A percentile compares a stretch with the other conserved stretches of the same genome.
phyloP scores from a whole-genome alignment of 2,888 invertebrate genomes.

The Tupiocoris notatus region DNA sequence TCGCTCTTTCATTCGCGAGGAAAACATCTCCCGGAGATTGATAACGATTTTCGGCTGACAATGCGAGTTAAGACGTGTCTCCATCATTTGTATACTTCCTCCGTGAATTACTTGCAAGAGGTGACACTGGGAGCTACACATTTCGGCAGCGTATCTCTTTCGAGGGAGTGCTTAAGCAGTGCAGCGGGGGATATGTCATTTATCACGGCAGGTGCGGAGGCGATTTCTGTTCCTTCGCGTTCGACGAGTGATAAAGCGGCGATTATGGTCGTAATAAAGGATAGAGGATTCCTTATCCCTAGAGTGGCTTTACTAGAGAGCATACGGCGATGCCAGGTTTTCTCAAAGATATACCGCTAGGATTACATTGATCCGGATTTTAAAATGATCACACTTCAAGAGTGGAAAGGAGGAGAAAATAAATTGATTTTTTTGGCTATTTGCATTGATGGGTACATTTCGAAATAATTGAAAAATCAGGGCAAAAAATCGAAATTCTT shows the following conservation, averaged over 20 bases:
- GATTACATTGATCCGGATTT: too few relatives aligned
- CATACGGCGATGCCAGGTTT: too few relatives aligned
- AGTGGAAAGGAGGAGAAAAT: too few relatives aligned
- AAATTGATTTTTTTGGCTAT: too few relatives aligned
- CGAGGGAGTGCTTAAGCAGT: neutral
- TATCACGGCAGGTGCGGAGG: neutral
- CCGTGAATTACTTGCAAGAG: neutral
- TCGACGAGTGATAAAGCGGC: neutral
- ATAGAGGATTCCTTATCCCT: neutral
- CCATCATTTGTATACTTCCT: neutral
- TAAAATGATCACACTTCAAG: too few relatives aligned
- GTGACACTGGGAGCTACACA: neutral
- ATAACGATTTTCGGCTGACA: neutral
- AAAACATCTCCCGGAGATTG: constrained; percentile 6
- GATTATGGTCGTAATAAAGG: neutral
- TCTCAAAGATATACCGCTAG: too few relatives aligned
- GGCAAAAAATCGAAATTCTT: too few relatives aligned
- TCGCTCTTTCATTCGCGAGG: too few relatives aligned
- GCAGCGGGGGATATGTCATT: neutral
- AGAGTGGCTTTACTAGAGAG: neutral
- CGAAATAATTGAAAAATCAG: too few relatives aligned
- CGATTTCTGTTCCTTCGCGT: neutral
- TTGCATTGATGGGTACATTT: too few relatives aligned
- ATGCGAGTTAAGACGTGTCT: neutral
- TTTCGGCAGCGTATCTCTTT: neutral